phyloP scores from a whole-genome alignment of 1,140 invertebrate genomes.

The Temnothorax nylanderi region DNA sequence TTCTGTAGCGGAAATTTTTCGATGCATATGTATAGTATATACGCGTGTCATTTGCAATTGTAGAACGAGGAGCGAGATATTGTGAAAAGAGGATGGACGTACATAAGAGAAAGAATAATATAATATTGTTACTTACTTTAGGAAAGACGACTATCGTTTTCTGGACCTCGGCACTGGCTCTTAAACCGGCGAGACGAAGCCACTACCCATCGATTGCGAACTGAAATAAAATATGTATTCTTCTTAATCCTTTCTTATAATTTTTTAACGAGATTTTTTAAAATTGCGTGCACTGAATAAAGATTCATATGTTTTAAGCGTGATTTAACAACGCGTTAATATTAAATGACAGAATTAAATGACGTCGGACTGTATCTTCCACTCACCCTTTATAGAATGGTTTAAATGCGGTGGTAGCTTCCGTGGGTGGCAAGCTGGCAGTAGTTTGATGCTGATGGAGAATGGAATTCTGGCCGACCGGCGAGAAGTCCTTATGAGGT shows the following conservation, averaged over 20 bases:
- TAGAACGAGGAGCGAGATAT: neutral
- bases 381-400: constrained; percentile 95
- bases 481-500: constrained; percentile 87
- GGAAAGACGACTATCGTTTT: constrained; percentile 61
- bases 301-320: neutral
- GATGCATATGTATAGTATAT: neutral
- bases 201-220: constrained; percentile 87
- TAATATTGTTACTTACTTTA: constrained; percentile 75
- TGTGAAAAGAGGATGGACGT: neutral
- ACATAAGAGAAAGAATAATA: neutral
- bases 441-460: constrained; percentile 84
- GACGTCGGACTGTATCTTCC: neutral
- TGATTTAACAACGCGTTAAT: neutral
- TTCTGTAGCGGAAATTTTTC: neutral
- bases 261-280: neutral
- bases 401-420: constrained; percentile 91
- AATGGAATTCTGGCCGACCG: constrained; percentile 82
- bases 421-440: constrained; percentile 83
- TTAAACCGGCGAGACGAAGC: constrained; percentile 89
- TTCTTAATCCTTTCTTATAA: neutral
- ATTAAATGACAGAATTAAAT: neutral
- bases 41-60: neutral
- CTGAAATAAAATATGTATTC: constrained; percentile 80
- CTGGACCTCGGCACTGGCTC: constrained; percentile 4
- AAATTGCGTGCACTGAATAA: neutral